Base-by-base conservation (phyloP, 2,113 vertebrate genomes). In the Promerops cafer region DNA sequence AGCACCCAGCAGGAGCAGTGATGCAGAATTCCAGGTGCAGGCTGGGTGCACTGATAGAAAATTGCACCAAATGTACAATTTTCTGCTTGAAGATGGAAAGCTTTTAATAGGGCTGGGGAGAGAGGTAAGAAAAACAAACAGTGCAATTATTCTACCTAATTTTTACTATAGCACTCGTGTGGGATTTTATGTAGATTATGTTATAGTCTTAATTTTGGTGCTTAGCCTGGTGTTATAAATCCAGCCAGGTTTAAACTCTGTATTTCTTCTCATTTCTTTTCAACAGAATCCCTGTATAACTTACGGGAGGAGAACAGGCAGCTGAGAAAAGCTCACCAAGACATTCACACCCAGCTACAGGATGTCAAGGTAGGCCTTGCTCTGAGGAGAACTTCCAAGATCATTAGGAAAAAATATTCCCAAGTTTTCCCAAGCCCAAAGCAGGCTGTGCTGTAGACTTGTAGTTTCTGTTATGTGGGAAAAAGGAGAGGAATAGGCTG, bases 281-380 rank as follows among this genome's bases (percentile, higher is more conserved):
- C 79, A 83, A 92, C 95, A 99, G 99, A 99, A 70, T 99, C 94
- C 20, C 91, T 98, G 26, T 99, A 98, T 89, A 99, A 99, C 91
- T 97, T 99, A 90, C 93, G 98, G 93, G 99, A 99, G 94, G 99
- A 99, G 94, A 99, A 99, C 82, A 99, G 98, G 61, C 99, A 99
- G 39, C 70, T 99, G 81, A 98, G 99, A 71, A 99, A 99, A 94
- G 98, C 99, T 35, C 99, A 99, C 90, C 99, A 99, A 50, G 99
- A 99, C 72, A 98, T 99, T 61, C 99, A 99, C 72, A 97, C 97
- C 7, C 99, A 99, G 97, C 98, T 99, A 1, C 99, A 99, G 96
- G 99, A 99, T 57, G 98, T 98, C 47, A 99, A 98, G 99, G 99
- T 99, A 97, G 98, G 91, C 42, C 57, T 86, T 82, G 63, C 56